These are phyloP conservation scores for Pao palembangensis DNA, from an alignment of 2,113 vertebrate genomes.

Conservation along the genomic window DNA sequence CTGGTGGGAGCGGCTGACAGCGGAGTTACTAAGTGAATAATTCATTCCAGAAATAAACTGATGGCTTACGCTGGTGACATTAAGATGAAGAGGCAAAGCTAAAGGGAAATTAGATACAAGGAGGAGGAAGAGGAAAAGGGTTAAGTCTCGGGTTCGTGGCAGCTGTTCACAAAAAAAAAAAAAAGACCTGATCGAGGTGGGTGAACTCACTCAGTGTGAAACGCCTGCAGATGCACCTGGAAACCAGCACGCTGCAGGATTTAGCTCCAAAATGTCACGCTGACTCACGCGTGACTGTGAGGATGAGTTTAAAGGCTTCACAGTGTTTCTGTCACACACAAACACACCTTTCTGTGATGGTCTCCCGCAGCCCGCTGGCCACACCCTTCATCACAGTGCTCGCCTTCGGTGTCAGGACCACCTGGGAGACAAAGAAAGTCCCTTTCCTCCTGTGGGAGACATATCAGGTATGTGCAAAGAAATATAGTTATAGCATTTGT, in stretches of 20 bases:
- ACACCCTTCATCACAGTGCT: constrained; percentile 97
- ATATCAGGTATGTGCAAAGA: not conserved
- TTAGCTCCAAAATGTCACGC: constrained; percentile 23
- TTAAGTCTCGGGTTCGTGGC: constrained; percentile 14
- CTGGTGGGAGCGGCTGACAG: constrained; percentile 48
- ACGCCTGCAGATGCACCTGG: constrained; percentile 17
- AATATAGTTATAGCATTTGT: not conserved
- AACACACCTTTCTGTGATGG: constrained; percentile 87
- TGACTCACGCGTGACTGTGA: constrained; percentile 14
- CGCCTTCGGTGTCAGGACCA: constrained; percentile 96
- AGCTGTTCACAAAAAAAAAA: constrained; percentile 27
- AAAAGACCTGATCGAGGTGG: constrained; percentile 15
- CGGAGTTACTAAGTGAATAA: constrained; percentile 58
- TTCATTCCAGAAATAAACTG: constrained; percentile 42
- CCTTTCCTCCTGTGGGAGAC: constrained; percentile 82
- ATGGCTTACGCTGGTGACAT: constrained; percentile 44
- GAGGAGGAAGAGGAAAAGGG: not conserved
- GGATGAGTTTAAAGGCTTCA: not conserved
- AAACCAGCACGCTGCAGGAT: constrained; percentile 27
- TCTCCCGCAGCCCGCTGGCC: constrained; percentile 95
- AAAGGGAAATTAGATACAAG: constrained; percentile 23
- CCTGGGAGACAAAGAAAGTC: constrained; percentile 95
- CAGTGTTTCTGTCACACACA: constrained; percentile 1
- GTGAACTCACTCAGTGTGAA: constrained; percentile 9
- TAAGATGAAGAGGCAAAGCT: constrained; percentile 5